Base-by-base conservation (phyloP, 2,888 invertebrate species). In the Andrena minutula region DNA sequence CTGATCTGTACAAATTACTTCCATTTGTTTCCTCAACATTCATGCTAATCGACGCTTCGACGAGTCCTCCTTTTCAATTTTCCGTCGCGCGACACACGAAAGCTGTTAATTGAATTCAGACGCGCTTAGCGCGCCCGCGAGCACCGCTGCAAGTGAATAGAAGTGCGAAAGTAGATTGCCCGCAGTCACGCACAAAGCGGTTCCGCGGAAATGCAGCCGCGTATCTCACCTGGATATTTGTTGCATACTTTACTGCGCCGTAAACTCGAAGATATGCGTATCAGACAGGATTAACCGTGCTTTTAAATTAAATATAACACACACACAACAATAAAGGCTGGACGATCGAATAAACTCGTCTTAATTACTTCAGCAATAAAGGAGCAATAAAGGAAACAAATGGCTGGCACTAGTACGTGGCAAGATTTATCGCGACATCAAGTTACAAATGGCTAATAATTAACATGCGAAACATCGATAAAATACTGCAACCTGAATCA, bases 291-390 rank as follows among this genome's bases (percentile, higher is more conserved):
- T 51, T 41, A 56, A 56, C 76, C 12, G 28, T 7, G 20, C 58
- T 16, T 8, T 49, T 70, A 77, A 70, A 77, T 77, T 70, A 70
- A 70, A 65, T 65, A 60, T 64, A 60, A 70, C 26, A 5, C 66
- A 75, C 69, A 69, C 69, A 69, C 79, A 64, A 79, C 63, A 56
- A 23, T 35, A 32, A 28, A 63, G 32, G 30, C 23, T 10, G 8
- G 8, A 35, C 35, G 64, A 2, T n/a, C 20, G 63, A 68, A 30
- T 51, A 70, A 65, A 70, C 58, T 41, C 28, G 63, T 70, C 79
- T 64, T 79, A 79, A 79, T 79, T 79, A 68, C 41, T 70, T 70
- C 64, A n/a, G 58, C 30, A 51, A 70, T 70, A 70, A 70, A 70
- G 70, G 47, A 47, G 71, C 58, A 56, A 56, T 74, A 41, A 64